Conservation (phyloP, 2,797 vertebrate genomes). For the Saxicola maurus region DNA sequence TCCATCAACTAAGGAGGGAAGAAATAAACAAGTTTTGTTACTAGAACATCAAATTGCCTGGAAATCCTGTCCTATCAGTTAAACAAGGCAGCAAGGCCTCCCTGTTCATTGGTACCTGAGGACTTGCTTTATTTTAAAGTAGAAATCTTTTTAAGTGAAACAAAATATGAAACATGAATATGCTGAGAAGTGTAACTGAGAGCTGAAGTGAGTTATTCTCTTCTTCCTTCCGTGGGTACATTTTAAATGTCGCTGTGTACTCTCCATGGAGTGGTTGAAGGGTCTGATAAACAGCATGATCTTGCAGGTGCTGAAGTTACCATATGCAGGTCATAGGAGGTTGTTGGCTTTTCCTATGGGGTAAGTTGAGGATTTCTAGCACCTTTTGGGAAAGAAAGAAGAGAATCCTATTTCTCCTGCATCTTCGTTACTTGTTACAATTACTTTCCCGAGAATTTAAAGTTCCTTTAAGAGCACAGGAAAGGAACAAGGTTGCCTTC, state of each 20-base stretch:
- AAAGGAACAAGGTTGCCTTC: not conserved
- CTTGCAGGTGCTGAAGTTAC: not conserved
- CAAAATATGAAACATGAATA: not conserved
- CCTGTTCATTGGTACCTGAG: not conserved
- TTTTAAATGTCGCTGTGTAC: not conserved
- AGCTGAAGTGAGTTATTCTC: not conserved
- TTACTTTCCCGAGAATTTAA: not conserved
- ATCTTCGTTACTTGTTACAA: fast-evolving
- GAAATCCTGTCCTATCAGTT: not conserved
- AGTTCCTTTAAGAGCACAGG: not conserved
- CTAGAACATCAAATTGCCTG: not conserved
- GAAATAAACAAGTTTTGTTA: not conserved
- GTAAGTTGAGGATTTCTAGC: not conserved
- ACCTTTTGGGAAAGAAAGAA: not conserved
- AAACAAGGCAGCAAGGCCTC: not conserved
- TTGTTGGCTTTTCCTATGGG: not conserved
- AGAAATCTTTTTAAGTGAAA: not conserved
- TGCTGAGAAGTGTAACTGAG: not conserved
- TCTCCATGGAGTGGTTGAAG: not conserved
- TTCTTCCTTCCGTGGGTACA: not conserved
- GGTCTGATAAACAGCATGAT: not conserved
- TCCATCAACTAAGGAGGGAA: not conserved
- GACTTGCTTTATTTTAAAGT: not conserved
- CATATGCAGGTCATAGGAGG: not conserved
- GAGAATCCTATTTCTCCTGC: not conserved